Conservation (phyloP, 2,113 vertebrate species). For the Bubo bubo region DNA sequence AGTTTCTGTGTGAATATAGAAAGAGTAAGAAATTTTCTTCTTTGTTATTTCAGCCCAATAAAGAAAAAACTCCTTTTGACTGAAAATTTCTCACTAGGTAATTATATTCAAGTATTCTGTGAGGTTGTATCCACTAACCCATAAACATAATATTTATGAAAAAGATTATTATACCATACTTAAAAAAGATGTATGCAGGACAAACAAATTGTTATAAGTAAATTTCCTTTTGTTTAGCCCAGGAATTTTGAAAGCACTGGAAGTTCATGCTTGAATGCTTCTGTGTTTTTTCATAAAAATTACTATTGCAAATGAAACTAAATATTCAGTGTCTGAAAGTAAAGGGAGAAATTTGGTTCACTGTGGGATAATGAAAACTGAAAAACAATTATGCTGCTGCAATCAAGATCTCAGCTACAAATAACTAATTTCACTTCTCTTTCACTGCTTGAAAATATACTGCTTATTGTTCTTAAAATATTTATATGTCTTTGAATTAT, state of each 20-base stretch:
- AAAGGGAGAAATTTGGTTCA: slow-evolving; percentile 42
- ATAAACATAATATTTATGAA: slow-evolving; percentile 29
- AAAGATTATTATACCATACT: background rate
- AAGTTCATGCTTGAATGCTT: slow-evolving; percentile 46
- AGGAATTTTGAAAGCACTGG: slow-evolving; percentile 18
- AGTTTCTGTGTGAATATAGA: background rate
- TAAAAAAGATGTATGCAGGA: background rate
- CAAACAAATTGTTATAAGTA: slow-evolving; percentile 9
- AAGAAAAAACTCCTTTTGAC: background rate
- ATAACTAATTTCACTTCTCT: slow-evolving; percentile 74
- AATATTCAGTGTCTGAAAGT: slow-evolving; percentile 52
- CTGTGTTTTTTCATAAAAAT: slow-evolving; percentile 52
- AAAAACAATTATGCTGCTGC: slow-evolving; percentile 70
- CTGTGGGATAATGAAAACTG: slow-evolving; percentile 70
- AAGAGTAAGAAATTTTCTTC: background rate
- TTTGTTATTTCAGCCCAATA: background rate
- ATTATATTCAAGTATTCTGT: background rate
- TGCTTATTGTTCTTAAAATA: slow-evolving; percentile 81
- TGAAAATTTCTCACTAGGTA: background rate
- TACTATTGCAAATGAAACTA: slow-evolving; percentile 58
- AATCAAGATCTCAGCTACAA: slow-evolving; percentile 76
- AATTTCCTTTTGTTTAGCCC: slow-evolving; percentile 37
- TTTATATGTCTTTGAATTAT: slow-evolving; percentile 78
- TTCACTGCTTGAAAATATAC: slow-evolving; percentile 66
- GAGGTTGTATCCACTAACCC: background rate